These are phyloP conservation scores for Eptesicus fuscus DNA, from an alignment of 2,113 vertebrate species.

Conservation along the genomic window DNA sequence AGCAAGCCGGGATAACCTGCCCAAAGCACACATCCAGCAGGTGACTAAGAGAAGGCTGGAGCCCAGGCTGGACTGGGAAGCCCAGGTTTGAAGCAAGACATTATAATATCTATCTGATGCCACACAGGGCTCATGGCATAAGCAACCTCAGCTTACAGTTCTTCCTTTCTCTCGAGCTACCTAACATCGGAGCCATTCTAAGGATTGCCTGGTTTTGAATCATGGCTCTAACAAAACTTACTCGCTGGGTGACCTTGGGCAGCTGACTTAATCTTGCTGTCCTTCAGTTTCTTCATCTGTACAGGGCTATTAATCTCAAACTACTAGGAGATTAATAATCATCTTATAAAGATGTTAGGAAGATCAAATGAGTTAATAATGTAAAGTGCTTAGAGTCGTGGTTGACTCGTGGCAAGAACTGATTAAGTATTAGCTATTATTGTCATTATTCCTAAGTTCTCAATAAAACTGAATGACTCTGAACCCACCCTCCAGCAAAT, in stretches of 20 bases:
- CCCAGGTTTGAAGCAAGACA: neutral
- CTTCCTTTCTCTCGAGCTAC: neutral
- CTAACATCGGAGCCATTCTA: neutral
- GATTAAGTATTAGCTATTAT: neutral
- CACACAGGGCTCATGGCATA: neutral
- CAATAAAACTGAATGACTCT: neutral
- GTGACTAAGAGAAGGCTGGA: neutral
- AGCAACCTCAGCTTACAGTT: neutral
- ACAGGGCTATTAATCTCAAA: neutral
- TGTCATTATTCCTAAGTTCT: neutral
- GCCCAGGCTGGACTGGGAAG: neutral
- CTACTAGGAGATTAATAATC: neutral
- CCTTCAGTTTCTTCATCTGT: neutral
- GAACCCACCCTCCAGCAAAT: neutral
- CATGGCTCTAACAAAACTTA: neutral
- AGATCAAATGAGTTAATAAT: conserved; percentile 2
- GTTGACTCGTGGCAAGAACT: neutral
- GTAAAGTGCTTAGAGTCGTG: neutral
- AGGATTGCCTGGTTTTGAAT: neutral
- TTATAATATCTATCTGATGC: rapidly evolving
- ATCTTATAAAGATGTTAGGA: neutral
- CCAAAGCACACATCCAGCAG: neutral
- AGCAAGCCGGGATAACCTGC: neutral
- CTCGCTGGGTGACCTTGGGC: neutral
- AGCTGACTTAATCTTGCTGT: neutral